Base-by-base conservation (phyloP, 2,797 vertebrate genomes). In the Crenichthys baileyi region DNA sequence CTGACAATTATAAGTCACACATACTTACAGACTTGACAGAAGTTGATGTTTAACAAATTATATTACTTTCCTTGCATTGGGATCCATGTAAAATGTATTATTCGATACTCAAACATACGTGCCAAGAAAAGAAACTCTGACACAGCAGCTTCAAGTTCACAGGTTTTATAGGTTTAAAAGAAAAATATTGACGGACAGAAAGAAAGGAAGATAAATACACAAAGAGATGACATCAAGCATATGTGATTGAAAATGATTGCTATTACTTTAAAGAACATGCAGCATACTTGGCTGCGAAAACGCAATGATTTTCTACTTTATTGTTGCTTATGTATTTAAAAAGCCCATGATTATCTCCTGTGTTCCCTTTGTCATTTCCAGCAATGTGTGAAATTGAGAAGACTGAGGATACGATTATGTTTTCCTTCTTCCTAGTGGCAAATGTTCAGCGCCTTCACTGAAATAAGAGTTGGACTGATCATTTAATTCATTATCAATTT, bases 401-500 rank as follows among this genome's bases (percentile, higher is more conserved):
- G 81, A 83, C 76, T 18, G 50, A 75, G 80, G 78, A 89, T 86
- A 84, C 90, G 88, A 93, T 92, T 88, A 88, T 78, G 85, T 77
- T 89, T 92, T 80, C 84, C 85, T 88, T 90, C 83, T 90, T 90
- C 85, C 90, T 88, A 36, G 77, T 91, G 90, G 92, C 88, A 63
- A 70, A 85, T 76, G 58, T 85, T 86, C 79, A 87, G 80, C 63
- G 75, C 85, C 88, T 86, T 76, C 87, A 90, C 82, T 81, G 70
- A 93, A 88, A 88, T 85, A 84, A 79, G 83, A 76, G 83, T 79
- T 79, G 89, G 87, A 92, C 91, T 93, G 91, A 93, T 87, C 89
- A 90, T 92, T 93, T 91, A 93, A 48, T 94, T 94, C 91, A 93
- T 93, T 93, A 92, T 94, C 90, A 92, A 93, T 94, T 94, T 94